These are phyloP conservation scores for Sarcophaga subvicina DNA, from an alignment of 2,888 invertebrate species.

Conservation along the genomic window DNA sequence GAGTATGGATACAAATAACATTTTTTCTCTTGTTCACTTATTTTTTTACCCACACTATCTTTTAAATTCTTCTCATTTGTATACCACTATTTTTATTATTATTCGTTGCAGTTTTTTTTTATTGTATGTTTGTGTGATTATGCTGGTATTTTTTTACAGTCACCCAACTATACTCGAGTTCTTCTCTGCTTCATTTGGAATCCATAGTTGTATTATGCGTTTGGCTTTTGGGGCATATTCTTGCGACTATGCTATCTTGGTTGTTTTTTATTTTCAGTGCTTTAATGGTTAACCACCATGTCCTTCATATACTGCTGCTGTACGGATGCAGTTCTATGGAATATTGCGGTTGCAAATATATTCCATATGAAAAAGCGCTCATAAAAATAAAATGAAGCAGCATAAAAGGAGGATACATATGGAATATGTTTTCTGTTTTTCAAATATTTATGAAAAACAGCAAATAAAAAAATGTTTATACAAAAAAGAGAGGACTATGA, in stretches of 20 bases:
- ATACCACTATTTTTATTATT: not conserved
- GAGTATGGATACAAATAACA: not conserved
- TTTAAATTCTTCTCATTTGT: not conserved
- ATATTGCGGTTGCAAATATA: slow-evolving; percentile 32
- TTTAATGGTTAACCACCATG: slow-evolving; percentile 52
- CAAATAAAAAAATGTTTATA: no score
- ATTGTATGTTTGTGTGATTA: no score
- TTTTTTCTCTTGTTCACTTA: no score
- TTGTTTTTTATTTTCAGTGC: slow-evolving; percentile 30
- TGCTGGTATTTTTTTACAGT: slow-evolving; percentile 16
- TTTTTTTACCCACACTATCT: not conserved
- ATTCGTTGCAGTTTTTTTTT: not conserved
- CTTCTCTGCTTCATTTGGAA: slow-evolving; percentile 16
- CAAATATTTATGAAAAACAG: no score
- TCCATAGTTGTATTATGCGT: not conserved
- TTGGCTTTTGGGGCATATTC: slow-evolving; percentile 4
- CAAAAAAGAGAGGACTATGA: no score
- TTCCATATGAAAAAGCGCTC: not conserved
- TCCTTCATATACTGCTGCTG: slow-evolving; percentile 42
- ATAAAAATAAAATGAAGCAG: slow-evolving; percentile 18
- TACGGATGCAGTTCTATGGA: slow-evolving; percentile 42
- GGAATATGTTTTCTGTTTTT: no score
- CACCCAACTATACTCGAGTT: slow-evolving; percentile 14
- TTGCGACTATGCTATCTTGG: not conserved
- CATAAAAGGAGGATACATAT: no score